These are phyloP conservation scores for Corythoichthys intestinalis DNA, from an alignment of 2,113 vertebrate species.

Conservation along the genomic window DNA sequence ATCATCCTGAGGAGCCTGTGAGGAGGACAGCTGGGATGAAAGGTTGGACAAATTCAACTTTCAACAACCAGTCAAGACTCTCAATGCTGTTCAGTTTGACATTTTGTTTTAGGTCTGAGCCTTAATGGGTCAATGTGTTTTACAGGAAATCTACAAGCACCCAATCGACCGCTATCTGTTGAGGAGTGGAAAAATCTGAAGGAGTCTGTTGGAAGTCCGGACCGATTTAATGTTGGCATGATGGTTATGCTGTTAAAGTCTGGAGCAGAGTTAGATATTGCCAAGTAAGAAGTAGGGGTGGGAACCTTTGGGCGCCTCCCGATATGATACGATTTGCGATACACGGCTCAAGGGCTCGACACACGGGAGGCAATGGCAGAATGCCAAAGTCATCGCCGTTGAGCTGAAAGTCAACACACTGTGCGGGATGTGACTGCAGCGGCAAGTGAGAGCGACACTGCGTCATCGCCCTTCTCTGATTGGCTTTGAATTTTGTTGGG, in stretches of 20 bases:
- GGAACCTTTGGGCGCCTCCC: too few relatives aligned
- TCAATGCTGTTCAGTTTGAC: too few relatives aligned
- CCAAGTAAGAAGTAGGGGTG: constrained; percentile 43
- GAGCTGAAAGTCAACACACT: too few relatives aligned
- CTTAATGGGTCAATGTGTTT: neutral
- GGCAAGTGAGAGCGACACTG: too few relatives aligned
- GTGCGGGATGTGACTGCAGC: too few relatives aligned
- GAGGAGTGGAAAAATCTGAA: constrained; percentile 80
- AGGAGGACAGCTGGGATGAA: neutral
- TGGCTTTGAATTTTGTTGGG: too few relatives aligned
- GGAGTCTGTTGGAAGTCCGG: constrained; percentile 42
- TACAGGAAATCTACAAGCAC: constrained; percentile 56
- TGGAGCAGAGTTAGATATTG: constrained; percentile 53
- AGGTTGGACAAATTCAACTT: constrained; percentile 5
- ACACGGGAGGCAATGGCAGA: too few relatives aligned
- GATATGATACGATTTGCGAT: too few relatives aligned
- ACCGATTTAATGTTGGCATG: constrained; percentile 76
- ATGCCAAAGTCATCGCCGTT: too few relatives aligned
- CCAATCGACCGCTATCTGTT: constrained; percentile 73
- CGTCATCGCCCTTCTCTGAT: too few relatives aligned
- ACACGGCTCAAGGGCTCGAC: too few relatives aligned
- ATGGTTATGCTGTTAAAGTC: constrained; percentile 61
- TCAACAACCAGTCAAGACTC: neutral
- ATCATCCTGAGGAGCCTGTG: constrained; percentile 6
- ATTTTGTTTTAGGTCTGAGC: too few relatives aligned